A percentile compares a stretch with the other conserved stretches of the same genome.
Conservation (phyloP, 1,140 invertebrate species). For the Ceratitis capitata region DNA sequence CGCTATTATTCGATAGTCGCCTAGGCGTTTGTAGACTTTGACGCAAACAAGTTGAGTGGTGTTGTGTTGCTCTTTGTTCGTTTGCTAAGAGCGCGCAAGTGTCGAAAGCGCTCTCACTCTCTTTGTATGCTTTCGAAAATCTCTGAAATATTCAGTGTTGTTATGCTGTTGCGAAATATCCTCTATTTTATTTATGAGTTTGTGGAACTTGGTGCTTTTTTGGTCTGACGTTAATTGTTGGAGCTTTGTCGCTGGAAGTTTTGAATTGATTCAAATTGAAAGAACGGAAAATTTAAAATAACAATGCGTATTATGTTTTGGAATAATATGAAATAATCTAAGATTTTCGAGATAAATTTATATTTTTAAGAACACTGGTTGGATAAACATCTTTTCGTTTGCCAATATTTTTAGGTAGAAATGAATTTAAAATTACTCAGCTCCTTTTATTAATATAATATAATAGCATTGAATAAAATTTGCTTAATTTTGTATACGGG, state of each 20-base stretch:
- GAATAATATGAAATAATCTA: too few relatives aligned
- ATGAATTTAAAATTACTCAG: too few relatives aligned
- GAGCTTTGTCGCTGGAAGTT: neutral
- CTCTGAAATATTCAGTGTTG: neutral
- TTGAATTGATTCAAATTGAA: neutral
- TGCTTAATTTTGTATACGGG: too few relatives aligned
- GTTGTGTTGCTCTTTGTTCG: neutral
- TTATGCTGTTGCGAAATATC: neutral
- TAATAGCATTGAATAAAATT: too few relatives aligned
- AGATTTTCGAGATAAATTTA: too few relatives aligned
- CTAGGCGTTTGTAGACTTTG: neutral
- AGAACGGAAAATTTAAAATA: neutral
- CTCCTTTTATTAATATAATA: too few relatives aligned
- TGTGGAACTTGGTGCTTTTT: neutral
- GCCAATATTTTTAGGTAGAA: too few relatives aligned
- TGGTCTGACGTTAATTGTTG: neutral
- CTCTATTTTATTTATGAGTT: neutral
- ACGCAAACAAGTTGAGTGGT: constrained; percentile 10
- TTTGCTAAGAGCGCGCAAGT: neutral
- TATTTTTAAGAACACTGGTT: too few relatives aligned
- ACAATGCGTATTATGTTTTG: too few relatives aligned
- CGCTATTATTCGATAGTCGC: neutral
- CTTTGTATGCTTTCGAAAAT: neutral
- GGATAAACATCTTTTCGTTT: too few relatives aligned
- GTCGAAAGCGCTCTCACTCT: neutral